Evolutionary conservation across 2,797 vertebrate genomes (phyloP).

Genomic region (Pristis pectinata): DNA sequence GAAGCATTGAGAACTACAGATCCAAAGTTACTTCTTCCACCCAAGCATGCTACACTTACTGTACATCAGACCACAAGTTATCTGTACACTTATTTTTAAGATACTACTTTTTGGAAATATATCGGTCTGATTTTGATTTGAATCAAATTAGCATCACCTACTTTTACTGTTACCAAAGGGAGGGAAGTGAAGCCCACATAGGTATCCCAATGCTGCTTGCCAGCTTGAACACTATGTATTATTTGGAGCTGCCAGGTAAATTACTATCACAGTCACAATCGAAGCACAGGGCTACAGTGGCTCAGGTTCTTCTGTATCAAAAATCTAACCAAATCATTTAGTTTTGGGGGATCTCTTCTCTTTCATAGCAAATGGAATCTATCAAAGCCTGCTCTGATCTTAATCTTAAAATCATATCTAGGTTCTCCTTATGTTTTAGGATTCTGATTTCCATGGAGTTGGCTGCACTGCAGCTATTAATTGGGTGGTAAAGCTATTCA

Average conservation of each 20-base stretch:
- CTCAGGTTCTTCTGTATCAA: not conserved
- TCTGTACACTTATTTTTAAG: not conserved
- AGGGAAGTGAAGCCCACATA: not conserved
- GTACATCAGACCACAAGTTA: not conserved
- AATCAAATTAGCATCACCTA: not conserved
- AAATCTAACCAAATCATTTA: not conserved
- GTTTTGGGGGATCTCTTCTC: not conserved
- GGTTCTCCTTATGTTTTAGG: not conserved
- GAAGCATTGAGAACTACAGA: not conserved
- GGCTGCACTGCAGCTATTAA: not conserved
- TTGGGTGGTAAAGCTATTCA: not conserved
- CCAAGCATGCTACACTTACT: not conserved
- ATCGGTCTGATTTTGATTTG: not conserved
- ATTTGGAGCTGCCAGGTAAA: not conserved
- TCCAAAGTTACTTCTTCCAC: not conserved
- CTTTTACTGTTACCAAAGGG: not conserved
- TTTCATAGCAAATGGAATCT: not conserved
- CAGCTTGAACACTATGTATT: not conserved
- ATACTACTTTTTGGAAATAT: not conserved
- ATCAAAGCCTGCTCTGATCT: not conserved
- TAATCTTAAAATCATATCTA: not conserved
- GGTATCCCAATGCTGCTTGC: not conserved
- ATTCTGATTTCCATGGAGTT: not conserved
- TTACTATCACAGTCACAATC: not conserved
- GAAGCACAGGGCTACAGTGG: not conserved